Conservation (phyloP, 2,888 invertebrate species). For the Operophtera brumata region DNA sequence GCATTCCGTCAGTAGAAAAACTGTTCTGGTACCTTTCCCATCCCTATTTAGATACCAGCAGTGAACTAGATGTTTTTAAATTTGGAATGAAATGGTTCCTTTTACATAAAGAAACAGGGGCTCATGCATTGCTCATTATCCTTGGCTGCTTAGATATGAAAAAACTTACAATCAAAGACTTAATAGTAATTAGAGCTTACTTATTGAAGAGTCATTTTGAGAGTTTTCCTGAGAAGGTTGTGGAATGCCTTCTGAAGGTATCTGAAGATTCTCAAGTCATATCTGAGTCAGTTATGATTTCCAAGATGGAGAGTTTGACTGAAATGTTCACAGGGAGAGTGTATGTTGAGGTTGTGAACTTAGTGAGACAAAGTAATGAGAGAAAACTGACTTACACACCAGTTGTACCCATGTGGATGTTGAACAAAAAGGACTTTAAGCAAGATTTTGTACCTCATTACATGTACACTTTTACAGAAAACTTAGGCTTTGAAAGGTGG, state of each 20-base stretch:
- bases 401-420: slow-evolving; percentile 53
- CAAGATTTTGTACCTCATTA: slow-evolving; percentile 47
- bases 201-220: slow-evolving; percentile 42
- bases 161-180: slow-evolving; percentile 44
- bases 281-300: slow-evolving; percentile 32
- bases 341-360: slow-evolving; percentile 52
- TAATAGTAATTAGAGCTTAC: slow-evolving; percentile 48
- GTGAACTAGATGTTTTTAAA: slow-evolving; percentile 60
- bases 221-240: slow-evolving; percentile 54
- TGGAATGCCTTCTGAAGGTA: slow-evolving; percentile 52
- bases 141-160: slow-evolving; percentile 62
- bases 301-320: slow-evolving; percentile 41
- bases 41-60: slow-evolving; percentile 53
- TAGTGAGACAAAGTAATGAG: slow-evolving; percentile 47
- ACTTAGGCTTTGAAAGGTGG: slow-evolving; percentile 56
- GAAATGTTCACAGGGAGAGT: slow-evolving; percentile 57
- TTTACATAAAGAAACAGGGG: slow-evolving; percentile 46
- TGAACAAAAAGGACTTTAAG: slow-evolving; percentile 44
- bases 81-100: slow-evolving; percentile 66
- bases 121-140: slow-evolving; percentile 58
- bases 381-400: slow-evolving; percentile 49
- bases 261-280: slow-evolving; percentile 35
- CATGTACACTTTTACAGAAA: slow-evolving; percentile 52
- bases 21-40: slow-evolving; percentile 71
- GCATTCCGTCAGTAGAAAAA: slow-evolving; percentile 52